phyloP scores from a whole-genome alignment of 2,888 invertebrate species.

The Pyrgus malvae region DNA sequence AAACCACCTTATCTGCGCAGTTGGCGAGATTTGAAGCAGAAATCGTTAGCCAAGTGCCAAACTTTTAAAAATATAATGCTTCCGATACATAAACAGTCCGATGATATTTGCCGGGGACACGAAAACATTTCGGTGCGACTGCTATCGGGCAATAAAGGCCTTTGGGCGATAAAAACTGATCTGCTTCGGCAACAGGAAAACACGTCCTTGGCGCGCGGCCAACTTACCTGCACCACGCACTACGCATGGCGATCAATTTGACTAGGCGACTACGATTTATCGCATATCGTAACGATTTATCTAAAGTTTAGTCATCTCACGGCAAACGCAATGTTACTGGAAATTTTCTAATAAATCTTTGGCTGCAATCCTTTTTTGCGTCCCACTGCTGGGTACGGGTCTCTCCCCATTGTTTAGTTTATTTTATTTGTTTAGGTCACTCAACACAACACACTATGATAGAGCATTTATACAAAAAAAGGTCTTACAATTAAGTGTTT shows the following conservation, averaged over 20 bases:
- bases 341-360: too few species aligned
- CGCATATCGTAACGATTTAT: neutral
- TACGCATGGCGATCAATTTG: slow-evolving; percentile 31
- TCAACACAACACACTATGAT: too few species aligned
- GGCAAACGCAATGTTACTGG: too few species aligned
- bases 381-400: too few species aligned
- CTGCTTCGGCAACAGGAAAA: slow-evolving; percentile 79
- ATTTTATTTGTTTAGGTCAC: too few species aligned
- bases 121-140: slow-evolving; percentile 66
- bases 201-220: slow-evolving; percentile 76
- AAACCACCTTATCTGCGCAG: slow-evolving; percentile 26
- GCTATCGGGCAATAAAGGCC: slow-evolving; percentile 80
- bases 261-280: neutral
- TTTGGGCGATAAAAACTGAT: slow-evolving; percentile 82
- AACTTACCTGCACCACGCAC: slow-evolving; percentile 69
- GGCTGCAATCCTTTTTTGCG: too few species aligned
- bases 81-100: slow-evolving; percentile 79
- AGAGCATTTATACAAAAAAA: too few species aligned
- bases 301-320: too few species aligned
- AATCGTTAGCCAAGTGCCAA: slow-evolving; percentile 53
- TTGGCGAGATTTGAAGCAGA: slow-evolving; percentile 36
- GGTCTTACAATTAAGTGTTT: too few species aligned
- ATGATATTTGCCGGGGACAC: slow-evolving; percentile 76
- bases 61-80: slow-evolving; percentile 76
- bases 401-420: too few species aligned